phyloP scores from a whole-genome alignment of 2,888 invertebrate species.

The Craniophora ligustri region DNA sequence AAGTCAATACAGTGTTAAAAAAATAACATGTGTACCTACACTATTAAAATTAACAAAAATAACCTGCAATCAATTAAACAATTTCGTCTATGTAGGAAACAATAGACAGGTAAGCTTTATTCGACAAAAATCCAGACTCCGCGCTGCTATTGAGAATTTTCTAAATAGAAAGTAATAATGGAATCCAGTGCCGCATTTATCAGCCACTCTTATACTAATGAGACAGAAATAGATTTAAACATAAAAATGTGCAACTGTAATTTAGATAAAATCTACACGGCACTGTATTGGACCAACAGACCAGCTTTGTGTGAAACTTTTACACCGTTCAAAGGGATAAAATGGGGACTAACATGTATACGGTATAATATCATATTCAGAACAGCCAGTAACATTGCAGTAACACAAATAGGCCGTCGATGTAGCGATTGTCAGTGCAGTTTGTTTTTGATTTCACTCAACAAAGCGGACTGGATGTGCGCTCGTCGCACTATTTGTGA shows the following conservation, averaged over 20 bases:
- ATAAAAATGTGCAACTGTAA: neutral
- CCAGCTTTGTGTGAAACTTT: slow-evolving; percentile 16
- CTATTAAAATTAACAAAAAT: too few species aligned
- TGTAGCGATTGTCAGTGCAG: slow-evolving; percentile 63
- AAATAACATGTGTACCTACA: too few species aligned
- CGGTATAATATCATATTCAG: slow-evolving; percentile 39
- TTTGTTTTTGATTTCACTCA: slow-evolving; percentile 80
- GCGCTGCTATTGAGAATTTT: too few species aligned
- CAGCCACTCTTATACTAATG: too few species aligned
- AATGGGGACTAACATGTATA: slow-evolving; percentile 14
- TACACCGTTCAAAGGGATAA: slow-evolving; percentile 43
- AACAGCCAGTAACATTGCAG: slow-evolving; percentile 31
- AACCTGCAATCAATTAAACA: too few species aligned
- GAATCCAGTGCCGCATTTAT: too few species aligned
- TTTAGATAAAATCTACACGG: neutral
- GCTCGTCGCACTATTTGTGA: slow-evolving; percentile 73
- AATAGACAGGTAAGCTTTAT: too few species aligned
- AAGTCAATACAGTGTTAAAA: too few species aligned
- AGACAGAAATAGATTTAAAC: neutral
- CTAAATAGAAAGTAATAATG: too few species aligned
- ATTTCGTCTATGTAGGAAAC: too few species aligned
- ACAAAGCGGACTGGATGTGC: slow-evolving; percentile 72
- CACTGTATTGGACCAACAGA: slow-evolving; percentile 1
- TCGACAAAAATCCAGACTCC: too few species aligned
- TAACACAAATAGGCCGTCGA: slow-evolving; percentile 53